Evolutionary conservation across 2,888 invertebrate genomes (phyloP).

Genomic region (Tolmerus cingulatus): DNA sequence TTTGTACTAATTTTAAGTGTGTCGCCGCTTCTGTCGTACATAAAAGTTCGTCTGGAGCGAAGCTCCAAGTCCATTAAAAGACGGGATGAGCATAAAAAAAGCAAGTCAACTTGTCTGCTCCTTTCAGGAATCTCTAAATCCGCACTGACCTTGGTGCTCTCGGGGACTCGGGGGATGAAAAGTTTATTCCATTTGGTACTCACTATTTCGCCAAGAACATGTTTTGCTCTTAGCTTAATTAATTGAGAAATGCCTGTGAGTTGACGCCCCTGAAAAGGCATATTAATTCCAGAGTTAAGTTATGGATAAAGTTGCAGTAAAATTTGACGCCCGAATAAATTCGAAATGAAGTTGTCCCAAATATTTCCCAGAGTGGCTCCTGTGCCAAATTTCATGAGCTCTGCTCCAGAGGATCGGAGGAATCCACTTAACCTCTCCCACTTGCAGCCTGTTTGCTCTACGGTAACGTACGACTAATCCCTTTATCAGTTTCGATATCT

Average conservation of each 20-base stretch:
- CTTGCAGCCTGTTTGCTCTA: conserved; percentile 11
- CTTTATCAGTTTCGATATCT: conserved; percentile 34
- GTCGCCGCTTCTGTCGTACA: background rate
- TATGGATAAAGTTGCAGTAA: background rate
- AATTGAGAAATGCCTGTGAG: background rate
- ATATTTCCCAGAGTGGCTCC: background rate
- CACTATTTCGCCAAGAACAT: background rate
- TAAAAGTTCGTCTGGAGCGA: background rate
- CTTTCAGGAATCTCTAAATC: background rate
- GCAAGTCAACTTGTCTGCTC: background rate
- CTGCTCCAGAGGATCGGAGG: background rate
- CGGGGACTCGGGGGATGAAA: background rate
- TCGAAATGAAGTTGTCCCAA: background rate
- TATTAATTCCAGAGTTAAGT: background rate
- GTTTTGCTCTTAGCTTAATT: background rate
- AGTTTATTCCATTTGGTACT: background rate
- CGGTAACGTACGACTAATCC: conserved; percentile 31
- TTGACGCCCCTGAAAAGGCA: background rate
- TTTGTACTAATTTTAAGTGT: background rate
- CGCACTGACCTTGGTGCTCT: background rate
- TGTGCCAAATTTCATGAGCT: background rate
- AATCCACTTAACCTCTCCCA: background rate
- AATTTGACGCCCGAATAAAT: background rate
- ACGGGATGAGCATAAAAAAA: background rate
- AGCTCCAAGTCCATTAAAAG: background rate